Percentiles rank a stretch among this genome's conserved stretches.
Evolutionary conservation across 1,140 invertebrate species (phyloP).

Genomic region (Drosophila pruinosa): DNA sequence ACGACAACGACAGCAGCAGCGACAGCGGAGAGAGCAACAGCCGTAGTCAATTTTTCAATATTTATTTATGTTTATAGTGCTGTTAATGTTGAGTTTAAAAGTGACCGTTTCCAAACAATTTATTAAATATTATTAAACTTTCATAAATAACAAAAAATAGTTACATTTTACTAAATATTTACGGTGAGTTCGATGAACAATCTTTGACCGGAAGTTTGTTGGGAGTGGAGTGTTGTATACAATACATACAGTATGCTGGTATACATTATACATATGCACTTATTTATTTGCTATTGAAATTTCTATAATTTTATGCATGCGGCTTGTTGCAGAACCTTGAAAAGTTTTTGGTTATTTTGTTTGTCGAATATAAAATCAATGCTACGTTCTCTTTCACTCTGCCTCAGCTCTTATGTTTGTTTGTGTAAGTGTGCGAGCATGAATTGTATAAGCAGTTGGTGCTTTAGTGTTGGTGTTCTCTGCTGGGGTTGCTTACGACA

Average conservation of each 20-base stretch:
- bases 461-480: neutral
- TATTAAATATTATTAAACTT: neutral
- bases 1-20: neutral
- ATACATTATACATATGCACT: neutral
- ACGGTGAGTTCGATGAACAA: neutral
- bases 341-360: conserved; percentile 54
- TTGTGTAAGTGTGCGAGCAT: neutral
- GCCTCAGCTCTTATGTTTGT: neutral
- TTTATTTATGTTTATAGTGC: conserved; percentile 36
- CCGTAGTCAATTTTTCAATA: conserved; percentile 16
- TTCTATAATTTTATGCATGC: conserved; percentile 44
- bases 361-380: conserved; percentile 66
- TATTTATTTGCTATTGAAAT: neutral
- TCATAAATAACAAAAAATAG: neutral
- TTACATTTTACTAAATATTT: neutral
- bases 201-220: neutral
- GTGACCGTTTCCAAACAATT: neutral
- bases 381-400: conserved; percentile 16
- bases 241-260: neutral
- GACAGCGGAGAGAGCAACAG: conserved; percentile 24
- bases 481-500: conserved; percentile 10
- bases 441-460: conserved; percentile 25
- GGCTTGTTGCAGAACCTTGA: conserved; percentile 56
- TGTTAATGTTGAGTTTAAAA: conserved; percentile 7
- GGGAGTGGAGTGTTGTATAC: neutral